phyloP scores from a whole-genome alignment of 2,888 invertebrate genomes.

The Itoplectis maculator region DNA sequence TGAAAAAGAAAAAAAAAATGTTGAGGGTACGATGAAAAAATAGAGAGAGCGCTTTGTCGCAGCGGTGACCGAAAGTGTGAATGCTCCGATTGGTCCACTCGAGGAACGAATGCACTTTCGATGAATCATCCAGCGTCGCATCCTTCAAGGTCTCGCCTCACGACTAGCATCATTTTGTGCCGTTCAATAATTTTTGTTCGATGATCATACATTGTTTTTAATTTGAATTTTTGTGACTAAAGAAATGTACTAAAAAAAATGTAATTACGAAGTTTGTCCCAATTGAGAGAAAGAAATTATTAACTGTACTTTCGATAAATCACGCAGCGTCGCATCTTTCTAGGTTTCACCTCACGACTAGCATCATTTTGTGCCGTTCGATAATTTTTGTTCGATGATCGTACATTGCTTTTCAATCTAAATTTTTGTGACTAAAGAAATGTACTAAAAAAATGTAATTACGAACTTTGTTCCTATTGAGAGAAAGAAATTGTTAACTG shows the following conservation, averaged over 20 bases:
- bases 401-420: too few species aligned
- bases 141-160: background rate
- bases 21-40: background rate
- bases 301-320: background rate
- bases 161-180: background rate
- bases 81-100: background rate
- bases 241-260: too few species aligned
- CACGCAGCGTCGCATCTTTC: background rate
- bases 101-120: background rate
- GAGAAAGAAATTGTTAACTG: too few species aligned
- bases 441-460: too few species aligned
- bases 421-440: too few species aligned
- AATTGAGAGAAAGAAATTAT: too few species aligned
- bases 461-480: too few species aligned
- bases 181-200: too few species aligned
- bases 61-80: background rate
- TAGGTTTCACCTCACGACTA: background rate
- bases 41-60: background rate
- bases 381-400: too few species aligned
- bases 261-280: too few species aligned
- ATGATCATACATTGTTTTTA: too few species aligned
- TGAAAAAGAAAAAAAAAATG: background rate
- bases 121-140: background rate
- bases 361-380: background rate
- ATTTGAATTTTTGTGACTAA: too few species aligned